Evolutionary conservation across 2,888 invertebrate species (phyloP).

Genomic region (Ennomos erosarius): DNA sequence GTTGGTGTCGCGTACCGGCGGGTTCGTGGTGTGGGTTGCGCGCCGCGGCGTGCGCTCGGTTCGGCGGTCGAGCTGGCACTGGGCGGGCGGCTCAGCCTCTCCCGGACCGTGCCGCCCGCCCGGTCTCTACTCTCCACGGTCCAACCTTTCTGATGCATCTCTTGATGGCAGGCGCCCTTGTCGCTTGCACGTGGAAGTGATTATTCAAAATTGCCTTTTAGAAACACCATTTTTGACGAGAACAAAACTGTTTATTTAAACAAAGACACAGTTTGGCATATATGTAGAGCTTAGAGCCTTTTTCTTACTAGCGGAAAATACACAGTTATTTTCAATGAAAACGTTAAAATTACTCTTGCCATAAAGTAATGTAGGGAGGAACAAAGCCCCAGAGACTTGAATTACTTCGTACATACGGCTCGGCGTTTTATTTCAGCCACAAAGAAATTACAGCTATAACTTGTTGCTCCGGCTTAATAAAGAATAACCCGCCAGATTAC

Average conservation of each 20-base stretch:
- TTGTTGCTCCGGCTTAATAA: conserved; percentile 27
- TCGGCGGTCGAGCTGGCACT: conserved; percentile 78
- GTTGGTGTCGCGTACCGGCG: conserved; percentile 79
- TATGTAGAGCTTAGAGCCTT: too few species aligned
- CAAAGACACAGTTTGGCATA: too few species aligned
- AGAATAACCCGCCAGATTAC: conserved; percentile 23
- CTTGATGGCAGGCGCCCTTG: conserved; percentile 19
- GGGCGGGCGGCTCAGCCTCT: conserved; percentile 70
- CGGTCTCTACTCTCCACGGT: conserved; percentile 52
- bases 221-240: background rate
- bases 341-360: background rate
- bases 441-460: conserved; percentile 29
- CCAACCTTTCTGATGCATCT: conserved; percentile 63
- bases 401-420: background rate
- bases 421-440: conserved; percentile 20
- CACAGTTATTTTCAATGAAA: too few species aligned
- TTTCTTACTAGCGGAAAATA: too few species aligned
- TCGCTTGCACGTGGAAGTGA: conserved; percentile 17
- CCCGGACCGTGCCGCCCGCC: conserved; percentile 66
- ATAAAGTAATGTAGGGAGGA: background rate
- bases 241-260: too few species aligned
- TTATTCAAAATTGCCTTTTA: conserved; percentile 15
- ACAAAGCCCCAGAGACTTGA: conserved; percentile 6
- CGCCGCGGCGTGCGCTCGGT: conserved; percentile 79
- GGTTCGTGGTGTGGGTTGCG: conserved; percentile 70